These are phyloP conservation scores for Porites lutea DNA, from an alignment of 64 coral and sea anemone species.

Conservation along the genomic window DNA sequence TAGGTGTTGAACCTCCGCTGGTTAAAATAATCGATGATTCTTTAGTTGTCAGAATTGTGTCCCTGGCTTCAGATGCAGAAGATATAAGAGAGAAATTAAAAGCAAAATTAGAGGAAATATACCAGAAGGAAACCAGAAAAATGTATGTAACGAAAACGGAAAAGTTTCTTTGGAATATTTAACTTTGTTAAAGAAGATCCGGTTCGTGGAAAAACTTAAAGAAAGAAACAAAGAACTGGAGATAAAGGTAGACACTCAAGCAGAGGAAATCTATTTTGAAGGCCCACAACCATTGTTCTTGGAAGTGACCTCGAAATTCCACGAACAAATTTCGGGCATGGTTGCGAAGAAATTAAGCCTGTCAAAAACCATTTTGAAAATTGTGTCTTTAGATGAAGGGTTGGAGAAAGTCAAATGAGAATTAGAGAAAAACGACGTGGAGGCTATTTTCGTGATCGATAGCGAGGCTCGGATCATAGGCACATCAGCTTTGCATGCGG, in stretches of 20 bases:
- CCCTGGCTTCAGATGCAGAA: background rate
- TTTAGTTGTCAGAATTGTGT: background rate
- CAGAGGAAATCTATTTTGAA: conserved; percentile 46
- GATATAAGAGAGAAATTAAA: background rate
- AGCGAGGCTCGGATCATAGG: conserved; percentile 24
- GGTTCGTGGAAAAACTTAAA: conserved; percentile 52
- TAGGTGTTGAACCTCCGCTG: conserved; percentile 10
- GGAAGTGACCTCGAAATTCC: conserved; percentile 8
- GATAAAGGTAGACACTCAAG: conserved; percentile 42
- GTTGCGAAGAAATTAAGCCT: background rate
- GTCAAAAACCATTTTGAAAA: conserved; percentile 30
- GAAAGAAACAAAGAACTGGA: conserved; percentile 51
- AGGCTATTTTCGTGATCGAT: conserved; percentile 60
- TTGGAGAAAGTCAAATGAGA: conserved; percentile 42
- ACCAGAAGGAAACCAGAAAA: conserved; percentile 45
- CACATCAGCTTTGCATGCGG: conserved; percentile 37
- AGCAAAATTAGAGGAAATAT: conserved; percentile 3
- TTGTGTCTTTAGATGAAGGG: conserved; percentile 41
- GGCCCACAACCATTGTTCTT: conserved; percentile 46
- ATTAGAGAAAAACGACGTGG: conserved; percentile 34
- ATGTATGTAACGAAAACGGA: background rate
- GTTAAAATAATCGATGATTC: background rate
- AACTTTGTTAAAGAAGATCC: conserved; percentile 62
- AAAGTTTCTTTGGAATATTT: conserved; percentile 38
- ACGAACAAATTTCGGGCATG: conserved; percentile 7